Percentiles rank a stretch among this genome's conserved stretches.
phyloP scores from a whole-genome alignment of 1,140 invertebrate genomes.

The Pissodes strobi region DNA sequence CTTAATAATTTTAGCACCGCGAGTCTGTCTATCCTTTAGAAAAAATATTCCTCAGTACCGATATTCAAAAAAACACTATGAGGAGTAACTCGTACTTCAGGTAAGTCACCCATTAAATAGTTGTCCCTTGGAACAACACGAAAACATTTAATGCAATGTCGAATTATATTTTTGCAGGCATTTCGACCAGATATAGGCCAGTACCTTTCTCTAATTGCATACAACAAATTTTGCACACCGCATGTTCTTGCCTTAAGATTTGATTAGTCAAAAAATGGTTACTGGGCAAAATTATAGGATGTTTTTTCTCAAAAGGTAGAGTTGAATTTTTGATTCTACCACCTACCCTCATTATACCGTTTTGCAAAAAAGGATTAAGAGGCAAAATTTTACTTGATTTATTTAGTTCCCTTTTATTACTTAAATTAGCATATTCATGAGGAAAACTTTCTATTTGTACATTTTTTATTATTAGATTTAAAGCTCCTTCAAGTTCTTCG shows the following conservation, averaged over 20 bases:
- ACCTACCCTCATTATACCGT: slow-evolving; percentile 42
- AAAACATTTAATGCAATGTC: slow-evolving; percentile 44
- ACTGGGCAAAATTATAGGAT: slow-evolving; percentile 38
- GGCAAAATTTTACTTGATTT: slow-evolving; percentile 24
- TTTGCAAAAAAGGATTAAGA: slow-evolving; percentile 42
- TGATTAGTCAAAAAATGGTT: slow-evolving; percentile 30
- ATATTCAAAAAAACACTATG: too few relatives aligned
- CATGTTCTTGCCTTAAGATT: slow-evolving; percentile 39
- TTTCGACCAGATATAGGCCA: too few relatives aligned
- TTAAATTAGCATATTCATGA: slow-evolving; percentile 18
- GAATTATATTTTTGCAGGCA: too few relatives aligned
- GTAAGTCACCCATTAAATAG: too few relatives aligned
- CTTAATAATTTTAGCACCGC: too few relatives aligned
- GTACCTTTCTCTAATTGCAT: too few relatives aligned
- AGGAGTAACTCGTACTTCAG: neutral
- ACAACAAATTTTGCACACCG: too few relatives aligned
- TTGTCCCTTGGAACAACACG: slow-evolving; percentile 17
- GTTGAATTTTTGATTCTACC: slow-evolving; percentile 41
- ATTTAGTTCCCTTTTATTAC: slow-evolving; percentile 9
- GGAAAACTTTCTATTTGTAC: slow-evolving; percentile 28
- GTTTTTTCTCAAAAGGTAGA: slow-evolving; percentile 30
- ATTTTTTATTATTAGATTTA: slow-evolving; percentile 13
- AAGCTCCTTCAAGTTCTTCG: slow-evolving; percentile 4
- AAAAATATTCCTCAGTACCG: too few relatives aligned
- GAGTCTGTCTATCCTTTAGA: too few relatives aligned